phyloP scores from a whole-genome alignment of 2,113 vertebrate genomes.

The Apaloderma vittatum region DNA sequence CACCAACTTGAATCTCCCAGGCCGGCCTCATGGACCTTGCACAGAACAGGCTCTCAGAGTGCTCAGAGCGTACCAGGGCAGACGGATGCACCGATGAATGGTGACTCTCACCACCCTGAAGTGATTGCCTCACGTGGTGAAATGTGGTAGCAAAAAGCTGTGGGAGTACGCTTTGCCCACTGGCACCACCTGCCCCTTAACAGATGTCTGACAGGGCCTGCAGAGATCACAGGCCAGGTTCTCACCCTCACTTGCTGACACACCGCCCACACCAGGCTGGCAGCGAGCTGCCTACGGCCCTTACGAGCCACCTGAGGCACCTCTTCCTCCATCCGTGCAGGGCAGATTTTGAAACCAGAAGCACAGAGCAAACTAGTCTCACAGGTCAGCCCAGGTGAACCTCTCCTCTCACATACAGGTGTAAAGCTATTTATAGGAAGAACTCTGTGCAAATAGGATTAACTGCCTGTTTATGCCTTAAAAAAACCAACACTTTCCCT shows the following conservation, averaged over 20 bases:
- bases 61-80: background rate
- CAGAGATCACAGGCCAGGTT: background rate
- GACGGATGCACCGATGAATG: no score
- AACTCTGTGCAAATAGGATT: background rate
- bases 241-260: background rate
- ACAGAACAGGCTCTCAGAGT: background rate
- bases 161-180: background rate
- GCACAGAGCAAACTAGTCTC: background rate
- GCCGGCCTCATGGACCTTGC: background rate
- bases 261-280: background rate
- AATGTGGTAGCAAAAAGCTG: background rate
- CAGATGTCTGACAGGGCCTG: background rate
- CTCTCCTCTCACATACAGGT: background rate
- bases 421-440: background rate
- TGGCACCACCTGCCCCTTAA: background rate
- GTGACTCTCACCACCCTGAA: no score
- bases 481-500: background rate
- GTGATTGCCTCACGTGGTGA: no score
- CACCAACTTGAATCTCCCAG: background rate
- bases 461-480: background rate
- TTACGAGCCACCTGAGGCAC: background rate
- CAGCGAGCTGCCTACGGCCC: background rate
- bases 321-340: background rate
- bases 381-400: background rate
- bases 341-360: background rate